Base-by-base conservation (phyloP, 2,888 invertebrate genomes). In the Zootermopsis nevadensis region DNA sequence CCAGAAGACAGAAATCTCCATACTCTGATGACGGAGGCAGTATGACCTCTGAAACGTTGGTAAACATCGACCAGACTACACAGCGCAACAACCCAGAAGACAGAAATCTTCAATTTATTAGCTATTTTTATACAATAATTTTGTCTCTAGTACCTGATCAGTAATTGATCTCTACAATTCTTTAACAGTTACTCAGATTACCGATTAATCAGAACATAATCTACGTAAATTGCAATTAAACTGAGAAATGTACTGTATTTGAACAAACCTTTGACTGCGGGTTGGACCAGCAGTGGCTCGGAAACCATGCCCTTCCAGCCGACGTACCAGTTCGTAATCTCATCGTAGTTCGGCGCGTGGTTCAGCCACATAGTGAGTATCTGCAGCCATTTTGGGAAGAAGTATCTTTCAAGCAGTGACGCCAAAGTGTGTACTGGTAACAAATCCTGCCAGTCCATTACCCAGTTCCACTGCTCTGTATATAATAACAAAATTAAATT, bases 331-430 rank as follows among this genome's bases (percentile, higher is more conserved):
- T 94, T 94, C 0, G 96, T 95, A 38, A 99, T 95, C 89, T 99
- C 97, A 42, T 95, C 94, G 88, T 96, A 98, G 88, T 97, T 95
- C 0, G 98, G 98, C 86, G 94, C 93, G 86, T 97, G 95, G 90
- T 96, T 97, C 76, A 99, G 92, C 99, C 99, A 99, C 81, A 96
- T 91, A 0, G 95, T 95, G 55, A 96, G 90, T 31, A 95, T 94
- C 87, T 95, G 95, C 86, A 97, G 91, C 97, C 97, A 98, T 87
- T 97, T 95, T 0, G 99, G 98, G 88, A 99, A 97, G 91, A 99
- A 97, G 87, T 94, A 94, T 86, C 97, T 96, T 86, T 96, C 95
- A 12, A 99, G 92, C 10, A 99, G 89, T 42, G 94, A 93, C 0
- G 95, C 95, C 91, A 99, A 93, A 27, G 94, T 93, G 0, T 94